phyloP scores from a whole-genome alignment of 1,140 invertebrate genomes.

The Chironomus tepperi region DNA sequence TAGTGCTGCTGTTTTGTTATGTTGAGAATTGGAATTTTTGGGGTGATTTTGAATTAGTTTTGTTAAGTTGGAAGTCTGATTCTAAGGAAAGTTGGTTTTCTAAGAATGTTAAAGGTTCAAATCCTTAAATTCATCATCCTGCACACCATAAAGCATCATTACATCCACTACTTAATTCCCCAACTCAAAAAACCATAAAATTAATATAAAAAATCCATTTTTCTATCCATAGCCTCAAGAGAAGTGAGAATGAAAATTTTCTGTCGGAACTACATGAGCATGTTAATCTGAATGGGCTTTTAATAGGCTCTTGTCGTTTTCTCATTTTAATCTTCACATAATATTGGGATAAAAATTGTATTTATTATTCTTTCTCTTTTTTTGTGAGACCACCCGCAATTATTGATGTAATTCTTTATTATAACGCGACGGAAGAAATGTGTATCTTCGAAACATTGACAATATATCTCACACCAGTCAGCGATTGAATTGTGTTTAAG shows the following conservation, averaged over 20 bases:
- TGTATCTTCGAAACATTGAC: slow-evolving; percentile 4
- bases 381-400: slow-evolving; percentile 1
- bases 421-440: slow-evolving; percentile 15
- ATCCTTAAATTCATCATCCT: too few species aligned
- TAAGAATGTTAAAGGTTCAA: too few species aligned
- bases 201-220: too few species aligned
- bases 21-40: background rate
- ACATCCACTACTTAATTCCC: too few species aligned
- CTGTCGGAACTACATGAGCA: background rate
- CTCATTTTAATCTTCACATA: background rate
- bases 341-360: background rate
- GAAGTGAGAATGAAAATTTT: background rate
- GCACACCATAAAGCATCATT: too few species aligned
- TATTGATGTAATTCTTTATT: slow-evolving; percentile 7
- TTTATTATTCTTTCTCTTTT: background rate
- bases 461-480: slow-evolving; percentile 10
- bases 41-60: too few species aligned
- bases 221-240: background rate
- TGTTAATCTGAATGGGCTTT: slow-evolving; percentile 7
- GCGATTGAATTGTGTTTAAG: background rate
- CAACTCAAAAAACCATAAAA: too few species aligned
- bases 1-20: background rate
- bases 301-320: slow-evolving; percentile 19
- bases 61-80: too few species aligned
- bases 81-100: too few species aligned